Conservation (phyloP, 2,888 invertebrate genomes). For the Pediacus dermestoides region DNA sequence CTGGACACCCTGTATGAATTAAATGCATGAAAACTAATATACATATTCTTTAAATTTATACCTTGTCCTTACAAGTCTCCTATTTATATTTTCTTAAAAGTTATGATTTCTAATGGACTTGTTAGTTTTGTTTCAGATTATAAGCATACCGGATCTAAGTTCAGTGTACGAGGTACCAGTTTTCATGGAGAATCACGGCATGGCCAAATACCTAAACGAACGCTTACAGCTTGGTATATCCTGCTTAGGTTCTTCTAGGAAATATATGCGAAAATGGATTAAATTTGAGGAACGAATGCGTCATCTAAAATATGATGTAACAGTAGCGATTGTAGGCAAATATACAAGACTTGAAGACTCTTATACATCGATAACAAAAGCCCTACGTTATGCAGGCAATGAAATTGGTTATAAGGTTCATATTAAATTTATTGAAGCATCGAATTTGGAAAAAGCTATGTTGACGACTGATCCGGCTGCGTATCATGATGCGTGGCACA, state of each 20-base stretch:
- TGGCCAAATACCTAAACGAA: constrained; percentile 79
- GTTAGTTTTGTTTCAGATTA: constrained; percentile 35
- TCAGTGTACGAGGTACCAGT: constrained; percentile 96
- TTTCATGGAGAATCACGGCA: constrained; percentile 85
- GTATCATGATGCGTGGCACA: constrained; percentile 93
- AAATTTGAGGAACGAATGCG: constrained; percentile 84
- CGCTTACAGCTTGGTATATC: constrained; percentile 69
- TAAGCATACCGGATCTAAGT: constrained; percentile 86
- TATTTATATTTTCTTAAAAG: constrained; percentile 3
- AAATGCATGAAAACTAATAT: too few relatives aligned
- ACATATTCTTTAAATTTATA: too few relatives aligned
- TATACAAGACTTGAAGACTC: constrained; percentile 95
- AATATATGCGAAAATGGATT: constrained; percentile 85
- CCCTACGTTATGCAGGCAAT: constrained; percentile 89
- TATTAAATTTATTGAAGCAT: constrained; percentile 88
- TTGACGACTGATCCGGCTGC: constrained; percentile 71
- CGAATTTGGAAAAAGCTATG: constrained; percentile 75
- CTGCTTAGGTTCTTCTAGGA: constrained; percentile 61
- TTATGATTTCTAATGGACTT: constrained; percentile 1
- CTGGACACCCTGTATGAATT: too few relatives aligned
- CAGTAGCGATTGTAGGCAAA: constrained; percentile 92
- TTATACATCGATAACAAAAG: constrained; percentile 94
- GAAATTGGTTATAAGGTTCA: constrained; percentile 80
- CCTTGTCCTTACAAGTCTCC: constrained; percentile 10
- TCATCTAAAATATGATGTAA: constrained; percentile 77